phyloP scores from a whole-genome alignment of 2,888 invertebrate species.

The Leptarthrus brevirostris region DNA sequence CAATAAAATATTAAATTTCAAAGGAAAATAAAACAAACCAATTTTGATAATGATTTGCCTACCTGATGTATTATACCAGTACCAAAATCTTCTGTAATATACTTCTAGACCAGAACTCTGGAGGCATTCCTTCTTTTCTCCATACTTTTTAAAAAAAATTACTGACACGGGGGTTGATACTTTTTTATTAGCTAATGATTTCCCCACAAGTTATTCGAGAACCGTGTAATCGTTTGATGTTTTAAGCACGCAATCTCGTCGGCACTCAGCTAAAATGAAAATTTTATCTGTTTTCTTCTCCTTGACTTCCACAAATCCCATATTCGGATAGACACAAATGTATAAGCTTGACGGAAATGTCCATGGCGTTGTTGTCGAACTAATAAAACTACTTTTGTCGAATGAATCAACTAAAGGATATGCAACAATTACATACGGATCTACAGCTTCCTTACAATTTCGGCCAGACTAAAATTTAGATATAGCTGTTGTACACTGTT shows the following conservation, averaged over 20 bases:
- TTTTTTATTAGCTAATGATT: no score
- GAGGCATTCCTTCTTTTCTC: constrained; percentile 74
- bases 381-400: constrained; percentile 67
- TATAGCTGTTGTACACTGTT: constrained; percentile 92
- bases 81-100: constrained; percentile 95
- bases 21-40: no score
- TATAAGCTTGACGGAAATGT: constrained; percentile 93
- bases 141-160: constrained; percentile 62
- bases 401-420: no score
- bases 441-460: constrained; percentile 95
- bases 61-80: constrained; percentile 99
- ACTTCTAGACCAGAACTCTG: constrained; percentile 82
- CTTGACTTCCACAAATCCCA: constrained; percentile 80
- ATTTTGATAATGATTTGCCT: no score
- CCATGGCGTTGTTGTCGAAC: constrained; percentile 98
- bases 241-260: no score
- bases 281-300: constrained; percentile 72
- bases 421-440: constrained; percentile 88
- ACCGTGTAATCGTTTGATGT: constrained; percentile 79
- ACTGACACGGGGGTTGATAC: constrained; percentile 84
- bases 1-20: no score
- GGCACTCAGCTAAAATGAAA: no score
- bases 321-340: constrained; percentile 88
- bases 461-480: constrained; percentile 98
- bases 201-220: constrained; percentile 81